Evolutionary conservation across 2,113 vertebrate genomes (phyloP), one percentile per base, ranked within the genome.

Genomic region (Myxocyprinus asiaticus): DNA sequence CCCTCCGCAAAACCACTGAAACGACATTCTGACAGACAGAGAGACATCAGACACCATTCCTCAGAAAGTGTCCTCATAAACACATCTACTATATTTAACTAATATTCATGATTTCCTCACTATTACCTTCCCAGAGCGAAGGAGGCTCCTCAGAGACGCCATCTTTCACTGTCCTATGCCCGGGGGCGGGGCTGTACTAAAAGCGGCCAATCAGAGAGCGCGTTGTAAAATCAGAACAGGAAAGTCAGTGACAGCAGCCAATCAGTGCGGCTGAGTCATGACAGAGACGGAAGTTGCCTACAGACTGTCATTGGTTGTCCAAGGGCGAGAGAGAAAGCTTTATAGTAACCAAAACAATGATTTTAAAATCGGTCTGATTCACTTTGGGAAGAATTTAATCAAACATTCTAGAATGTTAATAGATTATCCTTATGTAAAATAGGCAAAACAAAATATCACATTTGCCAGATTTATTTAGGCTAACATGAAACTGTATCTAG

Each of bases 81-180:
- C 6, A 51, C 33, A 6, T 53, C 1, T 7, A 11, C 9, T 44
- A 4, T 14, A 42, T 4, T 50, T 2, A 4, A 58, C 1, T 14
- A 71, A 47, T 0, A 4, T 0, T 2, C n/a, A 4, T 5, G 4
- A 62, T 33, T 79, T 50, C 2, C 1, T 0, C 7, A 7, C 10
- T 5, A 63, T 3, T 71, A 93, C 93, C 88, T 88, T 91, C 80
- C 92, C 91, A 0, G 89, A 82, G 53, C 90, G 88, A 50, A 93
- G 86, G 74, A 91, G 79, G 62, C 84, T 88, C 69, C 81, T 91
- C 76, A 94, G 43, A 83, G 87, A 79, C 84, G 92, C 93, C 93
- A 94, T 94, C 69, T 93, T 84, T 89, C 43, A 83, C 85, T 91
- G 88, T 90, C 91, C 91, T 93, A 88, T 92, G 85, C 56, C 22